These are phyloP conservation scores for Hypomecis punctinalis DNA, from an alignment of 2,888 invertebrate species.

Conservation along the genomic window DNA sequence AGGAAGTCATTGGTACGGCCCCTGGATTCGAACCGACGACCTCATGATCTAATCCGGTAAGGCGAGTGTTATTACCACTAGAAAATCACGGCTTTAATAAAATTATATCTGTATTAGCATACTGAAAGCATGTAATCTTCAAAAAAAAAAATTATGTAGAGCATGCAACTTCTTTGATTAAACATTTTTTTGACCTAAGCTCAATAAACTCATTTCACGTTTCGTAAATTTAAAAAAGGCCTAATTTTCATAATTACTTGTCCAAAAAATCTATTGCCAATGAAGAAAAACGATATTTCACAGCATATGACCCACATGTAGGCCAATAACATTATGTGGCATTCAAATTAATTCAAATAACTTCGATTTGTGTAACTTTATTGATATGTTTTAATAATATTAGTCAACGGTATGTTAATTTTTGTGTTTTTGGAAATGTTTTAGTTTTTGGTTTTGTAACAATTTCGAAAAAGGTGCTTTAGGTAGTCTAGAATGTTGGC, in stretches of 20 bases:
- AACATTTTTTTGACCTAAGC: too few relatives aligned
- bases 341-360: conserved; percentile 35
- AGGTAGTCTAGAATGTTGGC: too few relatives aligned
- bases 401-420: conserved; percentile 26
- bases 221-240: neutral
- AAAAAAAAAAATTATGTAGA: too few relatives aligned
- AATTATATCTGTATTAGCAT: too few relatives aligned
- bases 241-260: neutral
- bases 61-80: too few relatives aligned
- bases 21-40: too few relatives aligned
- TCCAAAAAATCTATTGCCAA: conserved; percentile 20
- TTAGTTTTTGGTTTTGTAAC: conserved; percentile 10
- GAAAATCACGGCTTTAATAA: too few relatives aligned
- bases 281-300: conserved; percentile 6
- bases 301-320: conserved; percentile 21
- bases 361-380: conserved; percentile 24
- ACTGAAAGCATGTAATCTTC: too few relatives aligned
- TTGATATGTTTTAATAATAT: conserved; percentile 10
- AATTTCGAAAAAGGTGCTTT: neutral
- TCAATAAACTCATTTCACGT: too few relatives aligned
- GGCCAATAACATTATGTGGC: conserved; percentile 29
- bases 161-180: too few relatives aligned
- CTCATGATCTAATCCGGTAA: too few relatives aligned
- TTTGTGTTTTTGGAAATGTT: conserved; percentile 21
- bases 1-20: too few relatives aligned